phyloP scores from a whole-genome alignment of 2,888 invertebrate genomes.

The Amphimallon solstitiale region DNA sequence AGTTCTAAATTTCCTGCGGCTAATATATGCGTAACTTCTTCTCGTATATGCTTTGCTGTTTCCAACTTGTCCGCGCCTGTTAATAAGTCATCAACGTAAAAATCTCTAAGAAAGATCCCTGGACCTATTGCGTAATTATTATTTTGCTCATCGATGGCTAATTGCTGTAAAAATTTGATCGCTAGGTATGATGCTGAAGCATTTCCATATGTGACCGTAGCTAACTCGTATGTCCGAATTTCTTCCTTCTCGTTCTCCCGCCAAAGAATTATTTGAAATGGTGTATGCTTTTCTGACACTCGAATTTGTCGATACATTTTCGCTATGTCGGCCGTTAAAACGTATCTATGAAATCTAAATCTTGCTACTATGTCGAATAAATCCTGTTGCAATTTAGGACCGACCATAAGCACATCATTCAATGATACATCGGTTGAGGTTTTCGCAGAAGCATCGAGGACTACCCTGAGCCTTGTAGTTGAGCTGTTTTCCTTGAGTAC shows the following conservation, averaged over 20 bases:
- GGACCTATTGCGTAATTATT: not conserved
- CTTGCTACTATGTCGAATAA: conserved; percentile 11
- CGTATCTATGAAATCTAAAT: conserved; percentile 13
- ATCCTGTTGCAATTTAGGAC: conserved; percentile 27
- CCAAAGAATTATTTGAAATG: conserved; percentile 48
- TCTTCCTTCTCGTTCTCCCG: conserved; percentile 35
- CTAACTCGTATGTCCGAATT: conserved; percentile 39
- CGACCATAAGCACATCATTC: conserved; percentile 13
- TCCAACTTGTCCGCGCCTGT: not conserved
- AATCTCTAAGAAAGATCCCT: not conserved
- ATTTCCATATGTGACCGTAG: conserved; percentile 46
- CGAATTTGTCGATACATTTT: conserved; percentile 48
- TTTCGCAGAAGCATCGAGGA: conserved; percentile 37
- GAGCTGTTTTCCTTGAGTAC: not conserved
- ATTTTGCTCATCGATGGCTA: conserved; percentile 30
- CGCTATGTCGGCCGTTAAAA: conserved; percentile 9
- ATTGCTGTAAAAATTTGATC: conserved; percentile 39
- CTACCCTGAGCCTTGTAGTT: conserved; percentile 18
- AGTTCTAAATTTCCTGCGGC: not conserved
- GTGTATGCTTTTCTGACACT: conserved; percentile 42
- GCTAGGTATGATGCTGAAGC: conserved; percentile 45
- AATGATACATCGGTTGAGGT: conserved; percentile 16
- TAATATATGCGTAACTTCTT: not conserved
- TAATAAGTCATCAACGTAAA: conserved; percentile 1
- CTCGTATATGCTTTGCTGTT: not conserved